Conservation (phyloP, 2,113 vertebrate genomes). For the Mormyrus iriodes region DNA sequence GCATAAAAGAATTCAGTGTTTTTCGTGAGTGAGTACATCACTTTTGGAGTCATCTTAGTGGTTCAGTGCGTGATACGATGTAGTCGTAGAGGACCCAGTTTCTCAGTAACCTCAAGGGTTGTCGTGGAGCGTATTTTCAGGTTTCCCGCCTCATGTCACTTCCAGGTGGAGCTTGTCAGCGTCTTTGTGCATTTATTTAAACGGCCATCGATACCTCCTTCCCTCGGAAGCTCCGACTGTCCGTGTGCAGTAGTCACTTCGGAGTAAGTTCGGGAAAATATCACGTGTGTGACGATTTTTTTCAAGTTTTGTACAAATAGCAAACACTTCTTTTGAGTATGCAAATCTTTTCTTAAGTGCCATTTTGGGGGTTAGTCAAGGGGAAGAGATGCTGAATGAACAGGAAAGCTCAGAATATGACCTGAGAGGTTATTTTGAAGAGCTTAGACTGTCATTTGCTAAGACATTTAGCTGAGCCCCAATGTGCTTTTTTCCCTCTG, state of each 20-base stretch:
- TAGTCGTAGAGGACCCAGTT: constrained; percentile 13
- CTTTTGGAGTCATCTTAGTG: constrained; percentile 17
- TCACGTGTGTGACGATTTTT: background rate
- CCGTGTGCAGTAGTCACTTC: background rate
- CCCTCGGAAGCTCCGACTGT: background rate
- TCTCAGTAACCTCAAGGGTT: constrained; percentile 3
- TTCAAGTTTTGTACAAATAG: background rate
- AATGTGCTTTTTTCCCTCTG: background rate
- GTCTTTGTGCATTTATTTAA: background rate
- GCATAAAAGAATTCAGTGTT: constrained; percentile 43
- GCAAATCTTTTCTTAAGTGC: constrained; percentile 17
- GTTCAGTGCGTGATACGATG: constrained; percentile 6
- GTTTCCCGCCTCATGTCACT: background rate
- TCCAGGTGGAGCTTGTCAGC: background rate
- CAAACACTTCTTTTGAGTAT: constrained; percentile 10
- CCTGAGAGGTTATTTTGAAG: background rate
- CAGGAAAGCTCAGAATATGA: background rate
- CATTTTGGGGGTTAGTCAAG: background rate
- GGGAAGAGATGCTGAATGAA: background rate
- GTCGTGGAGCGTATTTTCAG: background rate
- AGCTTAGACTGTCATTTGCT: background rate
- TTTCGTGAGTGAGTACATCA: constrained; percentile 47
- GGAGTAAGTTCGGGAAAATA: background rate
- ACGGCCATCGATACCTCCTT: constrained; percentile 13
- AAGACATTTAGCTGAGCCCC: background rate